These are phyloP conservation scores for Drosophila pectinifera DNA, from an alignment of 1,140 invertebrate species.

Conservation along the genomic window DNA sequence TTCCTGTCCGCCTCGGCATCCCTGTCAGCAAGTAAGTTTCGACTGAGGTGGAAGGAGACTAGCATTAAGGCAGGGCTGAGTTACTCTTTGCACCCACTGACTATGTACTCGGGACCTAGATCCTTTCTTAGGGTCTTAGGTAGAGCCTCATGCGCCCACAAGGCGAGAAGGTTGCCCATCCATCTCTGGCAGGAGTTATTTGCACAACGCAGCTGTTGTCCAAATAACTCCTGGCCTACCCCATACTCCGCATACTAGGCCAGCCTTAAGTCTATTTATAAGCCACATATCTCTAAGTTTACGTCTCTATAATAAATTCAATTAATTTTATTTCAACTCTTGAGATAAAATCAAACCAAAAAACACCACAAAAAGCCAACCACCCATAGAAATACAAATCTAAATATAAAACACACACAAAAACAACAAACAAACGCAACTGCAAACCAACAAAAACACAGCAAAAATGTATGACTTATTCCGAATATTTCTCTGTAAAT, in stretches of 20 bases:
- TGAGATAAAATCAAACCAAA: conserved; percentile 54
- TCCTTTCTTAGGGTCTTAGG: conserved; percentile 38
- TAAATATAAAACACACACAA: conserved; percentile 44
- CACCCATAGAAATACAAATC: conserved; percentile 40
- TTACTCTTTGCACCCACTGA: not conserved
- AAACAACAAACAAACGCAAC: conserved; percentile 32
- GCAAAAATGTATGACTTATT: conserved; percentile 58
- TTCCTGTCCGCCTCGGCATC: conserved; percentile 85
- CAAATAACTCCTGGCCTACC: not conserved
- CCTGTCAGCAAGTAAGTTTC: conserved; percentile 86
- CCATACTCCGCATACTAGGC: not conserved
- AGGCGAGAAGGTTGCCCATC: conserved; percentile 10
- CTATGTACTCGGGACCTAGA: conserved; percentile 2
- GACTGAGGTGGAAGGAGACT: not conserved
- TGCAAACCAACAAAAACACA: conserved; percentile 32
- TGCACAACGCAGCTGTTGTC: conserved; percentile 51
- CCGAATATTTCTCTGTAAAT: conserved; percentile 61
- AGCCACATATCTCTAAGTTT: conserved; percentile 8
- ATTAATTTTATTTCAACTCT: conserved; percentile 83
- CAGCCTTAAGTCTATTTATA: not conserved
- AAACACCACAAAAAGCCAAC: conserved; percentile 46
- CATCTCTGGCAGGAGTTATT: conserved; percentile 35
- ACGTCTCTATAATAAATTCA: conserved; percentile 83
- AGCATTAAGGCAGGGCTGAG: conserved; percentile 5
- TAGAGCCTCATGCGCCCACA: conserved; percentile 52